A percentile compares a stretch with the other conserved stretches of the same genome.
These are phyloP conservation scores for Minunthozetes semirufus DNA, from an alignment of 2,888 invertebrate species.

Conservation along the genomic window DNA sequence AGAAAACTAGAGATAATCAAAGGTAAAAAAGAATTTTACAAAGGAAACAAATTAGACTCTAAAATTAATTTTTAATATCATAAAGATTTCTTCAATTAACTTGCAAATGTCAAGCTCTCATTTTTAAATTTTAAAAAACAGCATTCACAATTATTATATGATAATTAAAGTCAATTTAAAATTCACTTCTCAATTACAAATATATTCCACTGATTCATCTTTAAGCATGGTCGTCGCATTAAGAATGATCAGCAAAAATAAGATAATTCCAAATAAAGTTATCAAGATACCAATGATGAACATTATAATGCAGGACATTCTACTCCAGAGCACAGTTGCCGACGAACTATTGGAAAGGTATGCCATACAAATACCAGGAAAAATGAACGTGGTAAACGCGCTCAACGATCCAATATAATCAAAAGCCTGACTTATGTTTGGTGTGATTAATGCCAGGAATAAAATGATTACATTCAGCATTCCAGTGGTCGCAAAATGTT, in stretches of 20 bases:
- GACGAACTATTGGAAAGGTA: constrained; percentile 1
- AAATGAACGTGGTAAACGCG: constrained; percentile 56
- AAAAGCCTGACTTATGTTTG: constrained; percentile 57
- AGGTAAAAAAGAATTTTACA: too few relatives aligned
- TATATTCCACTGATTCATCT: too few relatives aligned
- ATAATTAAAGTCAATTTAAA: too few relatives aligned
- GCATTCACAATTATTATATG: too few relatives aligned
- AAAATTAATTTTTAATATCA: too few relatives aligned
- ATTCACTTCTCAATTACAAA: too few relatives aligned
- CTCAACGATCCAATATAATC: constrained; percentile 57
- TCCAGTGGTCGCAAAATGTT: too few relatives aligned
- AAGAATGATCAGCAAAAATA: neutral
- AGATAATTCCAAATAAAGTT: neutral
- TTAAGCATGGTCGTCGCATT: too few relatives aligned
- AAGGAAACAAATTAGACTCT: neutral
- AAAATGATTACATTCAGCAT: constrained; percentile 33
- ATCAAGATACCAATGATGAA: neutral
- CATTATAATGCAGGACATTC: neutral
- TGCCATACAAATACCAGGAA: constrained; percentile 50
- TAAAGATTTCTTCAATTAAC: neutral
- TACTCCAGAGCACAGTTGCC: neutral
- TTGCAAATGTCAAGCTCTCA: too few relatives aligned
- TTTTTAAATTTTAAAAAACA: too few relatives aligned
- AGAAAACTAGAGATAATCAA: too few relatives aligned
- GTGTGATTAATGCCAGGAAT: constrained; percentile 37